Percentiles rank a stretch among this genome's conserved stretches.
phyloP scores from a whole-genome alignment of 2,888 invertebrate species.

The Theodoxus fluviatilis region DNA sequence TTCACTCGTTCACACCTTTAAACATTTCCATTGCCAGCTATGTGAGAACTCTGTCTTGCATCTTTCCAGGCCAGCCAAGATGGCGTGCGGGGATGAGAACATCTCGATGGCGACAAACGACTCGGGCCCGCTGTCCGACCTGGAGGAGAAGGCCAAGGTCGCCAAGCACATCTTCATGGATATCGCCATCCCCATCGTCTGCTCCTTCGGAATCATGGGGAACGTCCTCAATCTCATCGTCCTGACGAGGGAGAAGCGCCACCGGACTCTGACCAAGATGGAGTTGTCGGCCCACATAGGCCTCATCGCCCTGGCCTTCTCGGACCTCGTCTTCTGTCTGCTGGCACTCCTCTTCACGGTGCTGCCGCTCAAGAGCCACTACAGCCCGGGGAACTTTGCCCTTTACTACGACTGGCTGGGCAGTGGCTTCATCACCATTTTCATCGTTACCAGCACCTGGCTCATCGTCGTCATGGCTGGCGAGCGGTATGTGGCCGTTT shows the following conservation, averaged over 20 bases:
- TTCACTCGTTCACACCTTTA: too few species aligned
- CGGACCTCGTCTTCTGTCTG: constrained; percentile 61
- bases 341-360: constrained; percentile 54
- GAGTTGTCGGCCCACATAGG: constrained; percentile 61
- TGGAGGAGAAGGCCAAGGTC: constrained; percentile 34
- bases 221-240: constrained; percentile 58
- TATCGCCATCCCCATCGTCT: constrained; percentile 52
- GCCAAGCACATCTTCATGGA: constrained; percentile 47
- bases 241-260: constrained; percentile 54
- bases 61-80: too few species aligned
- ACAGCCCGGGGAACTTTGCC: constrained; percentile 37
- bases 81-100: not conserved
- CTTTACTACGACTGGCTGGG: constrained; percentile 52
- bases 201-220: constrained; percentile 57
- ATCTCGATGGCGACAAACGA: not conserved
- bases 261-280: constrained; percentile 56
- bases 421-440: constrained; percentile 55
- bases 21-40: too few species aligned
- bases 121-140: constrained; percentile 23
- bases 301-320: constrained; percentile 59
- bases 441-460: constrained; percentile 61
- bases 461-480: constrained; percentile 63
- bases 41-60: too few species aligned
- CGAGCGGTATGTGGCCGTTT: constrained; percentile 62
- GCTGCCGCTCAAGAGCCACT: constrained; percentile 37